A percentile compares a stretch with the other conserved stretches of the same genome.
These are phyloP conservation scores for Drosophila pseudotakahashii DNA, from an alignment of 2,888 invertebrate genomes.

Conservation along the genomic window DNA sequence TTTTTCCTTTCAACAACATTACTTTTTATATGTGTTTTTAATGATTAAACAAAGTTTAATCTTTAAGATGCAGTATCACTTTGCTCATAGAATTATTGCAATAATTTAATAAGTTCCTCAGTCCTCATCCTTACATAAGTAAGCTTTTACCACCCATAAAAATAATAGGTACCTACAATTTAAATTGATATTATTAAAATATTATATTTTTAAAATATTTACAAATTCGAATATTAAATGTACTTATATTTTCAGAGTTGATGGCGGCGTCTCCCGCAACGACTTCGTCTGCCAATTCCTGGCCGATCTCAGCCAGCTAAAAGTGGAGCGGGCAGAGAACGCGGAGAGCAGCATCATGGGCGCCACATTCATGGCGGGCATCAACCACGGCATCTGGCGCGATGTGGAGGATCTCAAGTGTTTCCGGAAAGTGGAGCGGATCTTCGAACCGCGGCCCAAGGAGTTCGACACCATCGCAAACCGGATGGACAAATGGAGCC, in stretches of 20 bases:
- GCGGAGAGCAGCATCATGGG: constrained; percentile 94
- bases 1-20: too few relatives aligned
- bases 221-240: too few relatives aligned
- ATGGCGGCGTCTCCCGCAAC: constrained; percentile 98
- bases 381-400: constrained; percentile 92
- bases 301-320: constrained; percentile 91
- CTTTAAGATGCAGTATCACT: too few relatives aligned
- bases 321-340: constrained; percentile 90
- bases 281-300: constrained; percentile 95
- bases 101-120: too few relatives aligned
- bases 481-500: constrained; percentile 79
- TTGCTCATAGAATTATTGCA: too few relatives aligned
- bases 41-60: too few relatives aligned
- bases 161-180: background rate
- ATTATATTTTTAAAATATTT: too few relatives aligned
- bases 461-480: constrained; percentile 47
- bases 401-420: constrained; percentile 87
- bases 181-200: too few relatives aligned
- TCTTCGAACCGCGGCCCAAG: constrained; percentile 86
- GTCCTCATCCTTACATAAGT: too few relatives aligned
- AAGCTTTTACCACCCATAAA: too few relatives aligned
- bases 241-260: constrained; percentile 87
- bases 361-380: constrained; percentile 93
- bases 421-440: constrained; percentile 86
- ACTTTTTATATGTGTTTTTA: too few relatives aligned